Evolutionary conservation across 1,140 invertebrate species (phyloP).

Genomic region (Diuraphis noxia): DNA sequence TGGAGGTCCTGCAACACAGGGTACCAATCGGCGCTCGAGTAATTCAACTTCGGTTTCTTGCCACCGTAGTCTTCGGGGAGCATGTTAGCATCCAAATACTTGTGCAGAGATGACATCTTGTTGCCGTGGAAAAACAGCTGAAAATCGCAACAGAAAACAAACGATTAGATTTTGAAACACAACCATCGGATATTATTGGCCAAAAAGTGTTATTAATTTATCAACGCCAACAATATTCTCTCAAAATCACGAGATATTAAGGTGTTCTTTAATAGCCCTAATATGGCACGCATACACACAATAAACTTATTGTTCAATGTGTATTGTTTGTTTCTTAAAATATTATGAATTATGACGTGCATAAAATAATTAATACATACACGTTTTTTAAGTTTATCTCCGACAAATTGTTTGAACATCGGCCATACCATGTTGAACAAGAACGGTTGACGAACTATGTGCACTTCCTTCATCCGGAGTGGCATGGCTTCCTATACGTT

Average conservation of each 20-base stretch:
- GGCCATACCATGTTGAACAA: slow-evolving; percentile 86
- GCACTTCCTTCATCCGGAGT: slow-evolving; percentile 82
- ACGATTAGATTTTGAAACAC: neutral
- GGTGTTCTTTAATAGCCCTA: neutral
- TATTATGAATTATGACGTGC: neutral
- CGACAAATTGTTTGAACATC: slow-evolving; percentile 85
- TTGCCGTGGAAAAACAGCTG: slow-evolving; percentile 78
- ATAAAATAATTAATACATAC: slow-evolving; percentile 62
- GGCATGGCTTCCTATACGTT: slow-evolving; percentile 78
- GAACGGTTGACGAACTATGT: slow-evolving; percentile 87
- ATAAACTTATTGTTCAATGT: neutral
- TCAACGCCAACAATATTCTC: too few relatives aligned
- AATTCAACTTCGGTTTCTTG: slow-evolving; percentile 73
- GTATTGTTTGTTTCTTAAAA: neutral
- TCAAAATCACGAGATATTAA: neutral
- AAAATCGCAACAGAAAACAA: neutral
- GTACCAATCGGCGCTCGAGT: slow-evolving; percentile 74
- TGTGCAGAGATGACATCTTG: slow-evolving; percentile 74
- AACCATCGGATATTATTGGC: neutral
- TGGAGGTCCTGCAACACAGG: slow-evolving; percentile 67
- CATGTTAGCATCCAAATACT: slow-evolving; percentile 68
- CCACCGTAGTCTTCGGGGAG: slow-evolving; percentile 78
- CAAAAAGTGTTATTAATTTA: too few relatives aligned
- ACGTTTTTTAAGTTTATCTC: slow-evolving; percentile 79
- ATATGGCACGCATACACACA: neutral